Conservation (phyloP, 1,140 invertebrate genomes). For the Orius insidiosus region DNA sequence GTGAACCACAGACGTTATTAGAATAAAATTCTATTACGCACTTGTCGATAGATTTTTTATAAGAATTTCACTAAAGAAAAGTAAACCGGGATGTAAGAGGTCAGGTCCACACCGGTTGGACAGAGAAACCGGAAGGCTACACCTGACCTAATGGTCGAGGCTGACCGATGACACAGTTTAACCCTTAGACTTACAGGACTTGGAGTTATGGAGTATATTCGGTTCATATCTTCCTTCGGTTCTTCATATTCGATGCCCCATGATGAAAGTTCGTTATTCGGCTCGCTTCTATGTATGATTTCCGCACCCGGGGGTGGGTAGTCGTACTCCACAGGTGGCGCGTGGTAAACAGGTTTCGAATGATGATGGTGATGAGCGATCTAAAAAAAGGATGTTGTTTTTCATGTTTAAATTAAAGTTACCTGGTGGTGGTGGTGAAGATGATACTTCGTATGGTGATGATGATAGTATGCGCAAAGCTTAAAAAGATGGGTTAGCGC, state of each 20-base stretch:
- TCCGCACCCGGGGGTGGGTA: not conserved
- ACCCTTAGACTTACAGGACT: too few species aligned
- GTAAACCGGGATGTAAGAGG: too few species aligned
- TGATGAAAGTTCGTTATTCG: not conserved
- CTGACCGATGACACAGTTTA: too few species aligned
- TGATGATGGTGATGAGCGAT: constrained; percentile 5
- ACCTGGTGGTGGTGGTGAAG: constrained; percentile 61
- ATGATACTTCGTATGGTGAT: constrained; percentile 48
- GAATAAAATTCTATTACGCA: too few species aligned
- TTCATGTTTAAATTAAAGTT: constrained; percentile 22
- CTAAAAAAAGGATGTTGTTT: constrained; percentile 10
- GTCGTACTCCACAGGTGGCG: constrained; percentile 8
- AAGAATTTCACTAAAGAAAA: too few species aligned
- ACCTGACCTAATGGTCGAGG: too few species aligned
- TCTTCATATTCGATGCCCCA: constrained; percentile 10
- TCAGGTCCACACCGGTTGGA: too few species aligned
- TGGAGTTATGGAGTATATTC: not conserved
- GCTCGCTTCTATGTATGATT: constrained; percentile 1
- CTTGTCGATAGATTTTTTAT: too few species aligned
- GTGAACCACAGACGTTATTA: too few species aligned
- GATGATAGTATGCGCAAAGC: constrained; percentile 62
- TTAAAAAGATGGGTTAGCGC: constrained; percentile 66
- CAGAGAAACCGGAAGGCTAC: too few species aligned
- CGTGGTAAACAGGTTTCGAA: not conserved
- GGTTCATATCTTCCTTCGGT: not conserved